Conservation (phyloP, 2,797 vertebrate genomes). For the Limnodromus scolopaceus region DNA sequence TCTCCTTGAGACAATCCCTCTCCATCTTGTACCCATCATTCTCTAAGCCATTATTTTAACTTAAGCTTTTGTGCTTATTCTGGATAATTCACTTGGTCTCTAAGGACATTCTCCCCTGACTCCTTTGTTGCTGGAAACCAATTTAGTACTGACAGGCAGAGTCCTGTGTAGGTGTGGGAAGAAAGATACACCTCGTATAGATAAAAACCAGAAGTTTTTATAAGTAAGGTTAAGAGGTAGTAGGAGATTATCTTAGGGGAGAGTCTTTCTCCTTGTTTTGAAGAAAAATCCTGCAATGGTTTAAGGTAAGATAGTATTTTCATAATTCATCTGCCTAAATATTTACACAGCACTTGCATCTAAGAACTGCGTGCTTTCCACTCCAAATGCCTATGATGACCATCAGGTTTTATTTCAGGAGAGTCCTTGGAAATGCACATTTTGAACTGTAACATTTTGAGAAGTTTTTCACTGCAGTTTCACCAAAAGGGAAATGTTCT, state of each 20-base stretch:
- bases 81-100: conserved; percentile 16
- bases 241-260: not conserved
- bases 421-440: not conserved
- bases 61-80: not conserved
- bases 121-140: conserved; percentile 21
- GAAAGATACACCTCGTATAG: conserved; percentile 29
- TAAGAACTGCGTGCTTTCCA: not conserved
- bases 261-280: not conserved
- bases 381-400: not conserved
- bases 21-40: conserved; percentile 6
- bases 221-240: not conserved
- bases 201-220: not conserved
- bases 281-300: not conserved
- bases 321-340: not conserved
- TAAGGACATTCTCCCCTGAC: not conserved
- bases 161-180: conserved; percentile 46
- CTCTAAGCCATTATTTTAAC: conserved; percentile 22
- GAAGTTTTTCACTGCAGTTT: not conserved
- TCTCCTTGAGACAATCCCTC: not conserved
- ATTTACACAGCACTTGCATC: not conserved
- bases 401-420: not conserved
- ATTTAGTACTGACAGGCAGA: conserved; percentile 38
- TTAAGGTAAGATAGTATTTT: not conserved
- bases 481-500: not conserved
- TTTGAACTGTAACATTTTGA: not conserved